Conservation (phyloP, 53 echinoderm and acorn worm species). For the Astropecten irregularis region DNA sequence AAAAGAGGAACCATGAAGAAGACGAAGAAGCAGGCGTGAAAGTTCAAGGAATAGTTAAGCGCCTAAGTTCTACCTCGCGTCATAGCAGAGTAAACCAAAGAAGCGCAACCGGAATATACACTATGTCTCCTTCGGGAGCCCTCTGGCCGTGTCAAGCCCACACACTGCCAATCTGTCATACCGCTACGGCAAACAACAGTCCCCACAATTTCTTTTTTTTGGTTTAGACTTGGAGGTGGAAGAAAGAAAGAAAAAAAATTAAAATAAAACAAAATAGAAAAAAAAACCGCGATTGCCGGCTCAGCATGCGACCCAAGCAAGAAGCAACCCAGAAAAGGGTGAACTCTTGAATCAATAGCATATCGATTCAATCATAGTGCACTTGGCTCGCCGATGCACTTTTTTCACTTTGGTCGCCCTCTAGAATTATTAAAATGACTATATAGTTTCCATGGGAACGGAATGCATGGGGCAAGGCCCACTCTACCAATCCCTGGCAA, state of each 20-base stretch:
- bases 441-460: conserved; percentile 14
- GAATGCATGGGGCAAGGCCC: too few species aligned
- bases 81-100: neutral
- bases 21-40: too few species aligned
- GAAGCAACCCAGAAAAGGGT: conserved; percentile 50
- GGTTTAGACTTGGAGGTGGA: neutral
- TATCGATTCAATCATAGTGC: conserved; percentile 55
- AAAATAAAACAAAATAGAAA: neutral
- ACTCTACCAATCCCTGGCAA: neutral
- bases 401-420: conserved; percentile 34
- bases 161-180: neutral
- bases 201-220: too few species aligned
- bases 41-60: too few species aligned
- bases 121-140: conserved; percentile 15
- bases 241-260: neutral
- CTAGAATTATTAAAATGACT: conserved; percentile 28
- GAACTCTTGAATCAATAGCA: conserved; percentile 47
- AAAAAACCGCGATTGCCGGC: neutral
- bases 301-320: conserved; percentile 2
- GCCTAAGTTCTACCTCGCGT: conserved; percentile 3
- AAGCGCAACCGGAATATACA: conserved; percentile 35
- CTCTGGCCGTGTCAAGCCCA: conserved; percentile 1
- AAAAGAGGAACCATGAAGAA: too few species aligned
- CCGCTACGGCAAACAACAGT: conserved; percentile 12
- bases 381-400: conserved; percentile 51